These are phyloP conservation scores for Drosophila putrida DNA, from an alignment of 2,888 invertebrate genomes.

Conservation along the genomic window DNA sequence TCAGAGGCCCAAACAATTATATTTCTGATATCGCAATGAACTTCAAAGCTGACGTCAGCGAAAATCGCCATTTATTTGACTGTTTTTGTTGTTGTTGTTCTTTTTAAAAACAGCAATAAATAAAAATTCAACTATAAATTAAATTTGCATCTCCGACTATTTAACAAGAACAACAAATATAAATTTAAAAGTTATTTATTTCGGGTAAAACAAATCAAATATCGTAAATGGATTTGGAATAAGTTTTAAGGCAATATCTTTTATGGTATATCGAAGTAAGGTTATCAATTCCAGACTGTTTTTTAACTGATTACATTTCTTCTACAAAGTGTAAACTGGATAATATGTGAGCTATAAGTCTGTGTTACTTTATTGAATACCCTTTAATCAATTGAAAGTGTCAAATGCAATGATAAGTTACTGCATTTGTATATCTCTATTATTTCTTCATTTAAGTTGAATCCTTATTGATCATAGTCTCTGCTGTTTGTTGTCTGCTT, in stretches of 20 bases:
- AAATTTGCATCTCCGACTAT: not conserved
- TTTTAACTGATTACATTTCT: not conserved
- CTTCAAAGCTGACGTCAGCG: conserved; percentile 59
- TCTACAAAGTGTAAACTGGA: not conserved
- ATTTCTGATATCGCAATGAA: conserved; percentile 53
- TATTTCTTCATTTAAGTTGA: not conserved
- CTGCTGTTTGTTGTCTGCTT: not conserved
- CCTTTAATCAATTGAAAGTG: not conserved
- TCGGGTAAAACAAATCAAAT: not conserved
- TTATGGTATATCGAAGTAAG: not conserved
- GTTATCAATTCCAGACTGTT: not conserved
- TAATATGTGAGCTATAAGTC: conserved; percentile 4
- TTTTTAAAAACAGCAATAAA: conserved; percentile 1
- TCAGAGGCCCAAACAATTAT: conserved; percentile 57
- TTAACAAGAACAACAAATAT: not conserved
- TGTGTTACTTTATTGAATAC: conserved; percentile 5
- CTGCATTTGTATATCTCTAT: not conserved
- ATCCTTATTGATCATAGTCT: not conserved
- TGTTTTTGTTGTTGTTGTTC: not conserved
- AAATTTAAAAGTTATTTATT: not conserved
- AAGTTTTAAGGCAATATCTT: not conserved
- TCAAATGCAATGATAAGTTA: not conserved
- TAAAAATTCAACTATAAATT: not conserved
- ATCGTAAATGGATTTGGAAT: not conserved
- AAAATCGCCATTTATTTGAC: conserved; percentile 26